Conservation (phyloP, 2,797 vertebrate species). For the Myiotriccus ornatus region DNA sequence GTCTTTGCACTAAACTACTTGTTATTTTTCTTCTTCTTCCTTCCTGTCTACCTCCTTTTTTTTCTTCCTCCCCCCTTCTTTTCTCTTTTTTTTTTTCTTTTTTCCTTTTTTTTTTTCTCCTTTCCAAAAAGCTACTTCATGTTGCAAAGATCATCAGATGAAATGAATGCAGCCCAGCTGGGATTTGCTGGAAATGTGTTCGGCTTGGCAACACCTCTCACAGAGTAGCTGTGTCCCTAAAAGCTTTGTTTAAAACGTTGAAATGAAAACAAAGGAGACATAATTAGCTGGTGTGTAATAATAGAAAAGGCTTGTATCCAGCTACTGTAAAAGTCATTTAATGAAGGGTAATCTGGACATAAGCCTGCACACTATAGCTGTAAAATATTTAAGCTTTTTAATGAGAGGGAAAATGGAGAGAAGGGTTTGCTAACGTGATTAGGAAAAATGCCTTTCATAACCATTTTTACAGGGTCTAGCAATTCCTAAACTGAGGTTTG, state of each 20-base stretch:
- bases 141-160: conserved; percentile 49
- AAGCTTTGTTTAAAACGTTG: conserved; percentile 68
- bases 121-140: not conserved
- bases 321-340: conserved; percentile 51
- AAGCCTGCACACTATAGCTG: conserved; percentile 17
- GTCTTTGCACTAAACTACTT: not conserved
- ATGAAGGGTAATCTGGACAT: conserved; percentile 43
- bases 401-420: conserved; percentile 42
- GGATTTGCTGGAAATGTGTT: conserved; percentile 69
- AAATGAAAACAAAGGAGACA: conserved; percentile 58
- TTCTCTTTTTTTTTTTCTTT: too few relatives aligned
- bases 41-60: not conserved
- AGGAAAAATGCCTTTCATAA: conserved; percentile 58
- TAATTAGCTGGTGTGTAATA: conserved; percentile 35
- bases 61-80: not conserved
- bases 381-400: conserved; percentile 49
- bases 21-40: not conserved
- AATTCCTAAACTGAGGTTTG: conserved; percentile 44
- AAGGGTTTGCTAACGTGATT: conserved; percentile 54
- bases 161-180: conserved; percentile 64
- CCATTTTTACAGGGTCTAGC: conserved; percentile 37
- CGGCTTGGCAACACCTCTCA: conserved; percentile 53
- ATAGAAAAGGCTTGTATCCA: conserved; percentile 56
- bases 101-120: not conserved
- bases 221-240: conserved; percentile 43